A percentile compares a stretch with the other conserved stretches of the same genome.
These are phyloP conservation scores for Pseudopodoces humilis DNA, from an alignment of 2,113 vertebrate species.

Conservation along the genomic window DNA sequence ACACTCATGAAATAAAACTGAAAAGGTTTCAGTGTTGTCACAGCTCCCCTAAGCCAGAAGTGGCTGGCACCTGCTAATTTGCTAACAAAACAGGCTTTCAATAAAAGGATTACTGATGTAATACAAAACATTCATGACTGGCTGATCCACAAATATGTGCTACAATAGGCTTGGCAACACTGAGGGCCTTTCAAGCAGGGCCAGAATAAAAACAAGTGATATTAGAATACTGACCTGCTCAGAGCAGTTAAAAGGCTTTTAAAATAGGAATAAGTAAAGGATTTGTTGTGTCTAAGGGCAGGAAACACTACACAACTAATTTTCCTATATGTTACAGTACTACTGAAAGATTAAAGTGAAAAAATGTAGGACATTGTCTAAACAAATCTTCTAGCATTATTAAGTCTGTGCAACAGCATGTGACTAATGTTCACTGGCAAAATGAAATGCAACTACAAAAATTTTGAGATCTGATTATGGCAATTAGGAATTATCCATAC, in stretches of 20 bases:
- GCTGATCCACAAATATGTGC: background rate
- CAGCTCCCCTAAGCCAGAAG: background rate
- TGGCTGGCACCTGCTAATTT: background rate
- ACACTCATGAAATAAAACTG: background rate
- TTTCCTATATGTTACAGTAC: background rate
- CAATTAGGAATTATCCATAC: conserved; percentile 19
- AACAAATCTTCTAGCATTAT: conserved; percentile 35
- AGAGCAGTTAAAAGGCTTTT: background rate
- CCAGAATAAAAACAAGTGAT: background rate
- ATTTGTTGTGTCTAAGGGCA: background rate
- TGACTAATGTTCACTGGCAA: conserved; percentile 38
- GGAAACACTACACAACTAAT: background rate
- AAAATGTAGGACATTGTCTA: background rate
- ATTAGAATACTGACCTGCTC: background rate
- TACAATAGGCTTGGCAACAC: background rate
- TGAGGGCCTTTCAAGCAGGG: background rate
- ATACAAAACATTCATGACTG: background rate
- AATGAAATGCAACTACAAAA: conserved; percentile 16
- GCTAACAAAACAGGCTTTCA: background rate
- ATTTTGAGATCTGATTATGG: background rate
- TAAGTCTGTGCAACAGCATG: conserved; percentile 20
- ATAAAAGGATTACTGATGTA: background rate
- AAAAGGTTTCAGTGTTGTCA: background rate
- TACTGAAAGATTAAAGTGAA: background rate
- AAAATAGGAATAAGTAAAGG: background rate